phyloP scores from a whole-genome alignment of 2,888 invertebrate genomes.

The Lithophane ornitopus region DNA sequence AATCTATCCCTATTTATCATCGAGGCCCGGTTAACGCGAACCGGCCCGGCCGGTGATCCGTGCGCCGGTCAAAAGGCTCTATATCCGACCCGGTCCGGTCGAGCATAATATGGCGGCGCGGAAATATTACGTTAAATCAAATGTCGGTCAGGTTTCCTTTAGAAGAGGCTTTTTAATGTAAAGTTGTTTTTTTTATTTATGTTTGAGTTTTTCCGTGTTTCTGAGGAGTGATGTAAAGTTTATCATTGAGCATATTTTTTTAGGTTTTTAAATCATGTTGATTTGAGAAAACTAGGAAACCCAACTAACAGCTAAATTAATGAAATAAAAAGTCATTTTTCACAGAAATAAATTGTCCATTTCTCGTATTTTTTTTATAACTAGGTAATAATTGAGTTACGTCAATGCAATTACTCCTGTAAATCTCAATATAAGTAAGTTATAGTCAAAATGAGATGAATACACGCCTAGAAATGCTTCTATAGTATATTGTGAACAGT shows the following conservation, averaged over 20 bases:
- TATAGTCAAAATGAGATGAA: no score
- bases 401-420: no score
- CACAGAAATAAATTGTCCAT: not conserved
- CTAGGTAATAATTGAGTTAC: no score
- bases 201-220: not conserved
- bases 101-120: constrained; percentile 49
- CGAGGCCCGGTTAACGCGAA: constrained; percentile 41
- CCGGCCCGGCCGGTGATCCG: constrained; percentile 62
- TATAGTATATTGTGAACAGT: no score
- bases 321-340: not conserved
- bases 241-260: not conserved
- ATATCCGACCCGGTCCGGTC: constrained; percentile 65
- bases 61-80: constrained; percentile 69
- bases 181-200: not conserved
- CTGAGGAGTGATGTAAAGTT: not conserved
- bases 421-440: no score
- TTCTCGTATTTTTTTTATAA: not conserved
- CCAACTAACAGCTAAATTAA: not conserved
- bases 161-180: constrained; percentile 17
- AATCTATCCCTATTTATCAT: constrained; percentile 44
- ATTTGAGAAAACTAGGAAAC: not conserved
- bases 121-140: constrained; percentile 56
- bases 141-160: constrained; percentile 20
- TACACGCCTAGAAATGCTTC: no score
- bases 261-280: not conserved